Percentiles rank a stretch among this genome's conserved stretches.
These are phyloP conservation scores for Plestiodon gilberti DNA, from an alignment of 2,113 vertebrate genomes.

Conservation along the genomic window DNA sequence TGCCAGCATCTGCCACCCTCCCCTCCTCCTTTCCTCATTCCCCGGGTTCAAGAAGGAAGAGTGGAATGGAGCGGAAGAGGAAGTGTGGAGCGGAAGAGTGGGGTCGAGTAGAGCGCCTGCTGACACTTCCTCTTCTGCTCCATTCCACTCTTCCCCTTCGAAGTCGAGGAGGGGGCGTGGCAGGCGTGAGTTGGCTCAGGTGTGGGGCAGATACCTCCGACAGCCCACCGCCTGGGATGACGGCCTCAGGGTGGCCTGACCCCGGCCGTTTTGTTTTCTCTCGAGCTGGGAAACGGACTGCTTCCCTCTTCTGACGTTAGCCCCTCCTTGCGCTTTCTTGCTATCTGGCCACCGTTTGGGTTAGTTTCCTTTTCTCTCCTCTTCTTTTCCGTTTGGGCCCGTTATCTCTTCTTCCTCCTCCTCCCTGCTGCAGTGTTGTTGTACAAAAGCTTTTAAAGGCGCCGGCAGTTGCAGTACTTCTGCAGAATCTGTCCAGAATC, in stretches of 20 bases:
- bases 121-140: background rate
- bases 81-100: too few species aligned
- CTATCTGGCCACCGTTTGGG: too few species aligned
- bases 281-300: background rate
- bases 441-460: background rate
- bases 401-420: background rate
- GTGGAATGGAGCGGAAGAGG: too few species aligned
- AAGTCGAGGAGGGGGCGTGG: too few species aligned
- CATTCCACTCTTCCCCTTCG: background rate
- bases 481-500: background rate
- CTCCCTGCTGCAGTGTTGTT: background rate
- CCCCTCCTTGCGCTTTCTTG: background rate
- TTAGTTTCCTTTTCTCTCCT: background rate
- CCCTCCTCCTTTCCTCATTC: too few species aligned
- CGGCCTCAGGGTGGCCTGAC: too few species aligned
- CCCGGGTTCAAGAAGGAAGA: background rate
- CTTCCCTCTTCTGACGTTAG: background rate
- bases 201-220: too few species aligned
- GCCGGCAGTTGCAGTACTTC: too few species aligned
- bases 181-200: too few species aligned
- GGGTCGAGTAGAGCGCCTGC: background rate
- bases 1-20: too few species aligned
- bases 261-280: too few species aligned
- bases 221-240: too few species aligned
- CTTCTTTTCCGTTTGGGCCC: background rate